Conservation (phyloP, 1,140 invertebrate genomes). For the Lepeophtheirus salmonis region DNA sequence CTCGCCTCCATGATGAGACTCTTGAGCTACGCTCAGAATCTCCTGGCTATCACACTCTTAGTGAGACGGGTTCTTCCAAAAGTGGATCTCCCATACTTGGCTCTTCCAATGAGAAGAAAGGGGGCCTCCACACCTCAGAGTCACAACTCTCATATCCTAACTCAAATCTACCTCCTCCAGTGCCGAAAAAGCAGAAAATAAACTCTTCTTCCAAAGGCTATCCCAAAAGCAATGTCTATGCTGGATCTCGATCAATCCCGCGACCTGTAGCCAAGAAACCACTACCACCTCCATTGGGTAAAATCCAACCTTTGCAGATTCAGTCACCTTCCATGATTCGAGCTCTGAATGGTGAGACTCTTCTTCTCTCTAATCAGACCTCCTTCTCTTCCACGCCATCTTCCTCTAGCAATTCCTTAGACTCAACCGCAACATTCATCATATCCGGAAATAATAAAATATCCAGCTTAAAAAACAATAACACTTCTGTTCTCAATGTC, state of each 20-base stretch:
- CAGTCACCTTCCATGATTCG: constrained; percentile 9
- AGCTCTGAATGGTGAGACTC: neutral
- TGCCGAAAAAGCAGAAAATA: constrained; percentile 4
- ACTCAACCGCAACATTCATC: neutral
- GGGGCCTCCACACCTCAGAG: no score
- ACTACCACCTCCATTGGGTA: neutral
- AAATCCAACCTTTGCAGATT: constrained; percentile 8
- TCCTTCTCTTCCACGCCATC: neutral
- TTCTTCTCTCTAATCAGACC: no score
- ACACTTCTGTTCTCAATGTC: neutral
- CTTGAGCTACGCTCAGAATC: no score
- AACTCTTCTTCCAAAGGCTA: neutral
- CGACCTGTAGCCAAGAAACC: no score
- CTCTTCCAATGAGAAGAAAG: no score
- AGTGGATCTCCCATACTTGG: neutral
- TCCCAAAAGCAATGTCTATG: neutral
- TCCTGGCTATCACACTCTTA: neutral
- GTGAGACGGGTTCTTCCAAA: neutral
- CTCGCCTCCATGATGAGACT: no score
- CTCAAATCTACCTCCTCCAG: neutral
- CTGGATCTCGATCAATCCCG: neutral
- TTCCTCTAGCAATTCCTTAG: neutral
- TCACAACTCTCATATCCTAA: neutral
- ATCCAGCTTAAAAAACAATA: neutral
- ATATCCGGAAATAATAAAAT: neutral